These are phyloP conservation scores for Choristoneura fumiferana DNA, from an alignment of 1,140 invertebrate species.

Conservation along the genomic window DNA sequence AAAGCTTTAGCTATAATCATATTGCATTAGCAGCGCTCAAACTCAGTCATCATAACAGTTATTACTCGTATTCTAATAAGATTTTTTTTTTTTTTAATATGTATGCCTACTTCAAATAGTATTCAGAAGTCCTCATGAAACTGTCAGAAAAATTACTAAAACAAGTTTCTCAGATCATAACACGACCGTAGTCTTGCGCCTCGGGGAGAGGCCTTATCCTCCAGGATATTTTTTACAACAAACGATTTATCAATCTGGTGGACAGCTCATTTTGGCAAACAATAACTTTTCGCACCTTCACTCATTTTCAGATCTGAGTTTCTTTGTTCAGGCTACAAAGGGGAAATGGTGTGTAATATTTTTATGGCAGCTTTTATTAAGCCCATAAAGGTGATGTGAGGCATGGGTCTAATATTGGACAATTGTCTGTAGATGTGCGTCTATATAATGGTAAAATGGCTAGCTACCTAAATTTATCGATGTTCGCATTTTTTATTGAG, in stretches of 20 bases:
- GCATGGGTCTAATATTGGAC: constrained; percentile 5
- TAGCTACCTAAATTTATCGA: not conserved
- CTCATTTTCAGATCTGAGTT: constrained; percentile 25
- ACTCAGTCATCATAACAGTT: too few relatives aligned
- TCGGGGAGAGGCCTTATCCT: constrained; percentile 4
- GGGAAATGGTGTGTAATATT: constrained; percentile 32
- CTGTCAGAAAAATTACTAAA: not conserved
- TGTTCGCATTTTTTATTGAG: too few relatives aligned
- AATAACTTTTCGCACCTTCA: constrained; percentile 44
- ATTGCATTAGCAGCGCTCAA: too few relatives aligned
- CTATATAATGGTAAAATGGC: not conserved
- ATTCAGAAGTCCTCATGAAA: too few relatives aligned
- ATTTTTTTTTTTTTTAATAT: too few relatives aligned
- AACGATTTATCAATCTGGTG: constrained; percentile 49
- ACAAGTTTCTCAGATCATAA: not conserved
- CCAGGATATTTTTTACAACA: constrained; percentile 29
- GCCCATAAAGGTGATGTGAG: not conserved
- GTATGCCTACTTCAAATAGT: too few relatives aligned
- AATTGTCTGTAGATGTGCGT: not conserved
- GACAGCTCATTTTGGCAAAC: constrained; percentile 55
- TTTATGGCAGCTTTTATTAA: constrained; percentile 15
- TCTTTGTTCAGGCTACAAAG: constrained; percentile 29
- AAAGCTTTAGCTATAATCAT: too few relatives aligned
- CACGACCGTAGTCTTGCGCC: not conserved
- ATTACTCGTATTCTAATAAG: too few relatives aligned